Base-by-base conservation (phyloP, 2,113 vertebrate species). In the Zingel zingel region DNA sequence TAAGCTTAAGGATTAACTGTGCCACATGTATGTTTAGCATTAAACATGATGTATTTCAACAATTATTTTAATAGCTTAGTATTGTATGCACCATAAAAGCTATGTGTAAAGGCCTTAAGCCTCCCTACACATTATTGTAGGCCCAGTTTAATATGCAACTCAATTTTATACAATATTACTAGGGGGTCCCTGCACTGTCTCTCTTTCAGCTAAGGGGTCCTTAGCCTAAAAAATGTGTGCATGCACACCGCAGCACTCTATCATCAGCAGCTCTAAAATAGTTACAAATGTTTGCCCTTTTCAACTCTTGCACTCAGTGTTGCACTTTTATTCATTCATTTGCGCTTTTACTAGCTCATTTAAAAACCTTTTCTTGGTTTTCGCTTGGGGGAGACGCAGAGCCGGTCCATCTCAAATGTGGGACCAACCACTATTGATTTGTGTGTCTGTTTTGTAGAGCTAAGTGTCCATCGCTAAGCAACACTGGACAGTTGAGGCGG, bases 401-500 rank as follows among this genome's bases (percentile, higher is more conserved):
- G 23, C 43, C 10, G 1, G 36, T 68, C 57, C 45, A 11, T 82
- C 66, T 70, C 14, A 5, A 56, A 84, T 30, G 19, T 9, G 11
- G 33, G 25, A 75, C 10, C 45, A n/a, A 21, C 45, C 14, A 39
- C 48, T 75, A 73, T 48, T 86, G 83, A 91, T 91, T 80, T 77
- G 79, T 30, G 63, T 12, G 21, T 84, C 70, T 87, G 85, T 89
- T 90, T 92, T 81, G 83, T 74, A 51, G 68, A n/a, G 62, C 83
- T 69, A 53, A 68, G 85, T 69, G 72, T 85, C 85, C 79, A 86
- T 94, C 7, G 33, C 91, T 89, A 70, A 81, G 92, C 91, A 92
- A 94, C 91, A 74, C 61, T 45, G 79, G 87, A 88, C 79, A 84
- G 70, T 48, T 6, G 43, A 30, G 67, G 58, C n/a, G 3, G 72